phyloP scores from a whole-genome alignment of 2,113 vertebrate genomes.

The Sebastes schlegelii region DNA sequence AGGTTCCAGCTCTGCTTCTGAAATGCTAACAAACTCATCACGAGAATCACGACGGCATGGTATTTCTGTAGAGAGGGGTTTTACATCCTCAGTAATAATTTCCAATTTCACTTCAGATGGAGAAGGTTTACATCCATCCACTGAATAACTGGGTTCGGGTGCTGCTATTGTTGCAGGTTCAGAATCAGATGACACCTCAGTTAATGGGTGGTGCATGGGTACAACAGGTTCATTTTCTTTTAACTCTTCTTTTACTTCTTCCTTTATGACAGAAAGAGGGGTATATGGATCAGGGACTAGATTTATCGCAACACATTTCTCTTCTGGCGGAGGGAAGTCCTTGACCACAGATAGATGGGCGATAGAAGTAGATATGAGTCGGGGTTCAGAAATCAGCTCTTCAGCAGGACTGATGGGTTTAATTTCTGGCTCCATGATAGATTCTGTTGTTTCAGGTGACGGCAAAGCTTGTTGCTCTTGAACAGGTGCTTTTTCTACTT shows the following conservation, averaged over 20 bases:
- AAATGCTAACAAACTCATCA: constrained; percentile 79
- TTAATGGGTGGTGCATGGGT: constrained; percentile 50
- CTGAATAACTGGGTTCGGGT: constrained; percentile 25
- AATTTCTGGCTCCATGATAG: constrained; percentile 61
- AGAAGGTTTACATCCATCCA: constrained; percentile 48
- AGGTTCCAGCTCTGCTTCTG: constrained; percentile 81
- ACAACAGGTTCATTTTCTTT: constrained; percentile 62
- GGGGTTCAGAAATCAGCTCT: constrained; percentile 70
- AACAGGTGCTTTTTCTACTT: constrained; percentile 81
- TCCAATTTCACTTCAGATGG: constrained; percentile 71
- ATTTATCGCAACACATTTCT: constrained; percentile 46
- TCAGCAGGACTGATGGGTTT: constrained; percentile 80
- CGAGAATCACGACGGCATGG: constrained; percentile 81
- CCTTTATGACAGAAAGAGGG: constrained; percentile 61
- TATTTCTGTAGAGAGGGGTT: constrained; percentile 71
- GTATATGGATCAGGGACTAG: constrained; percentile 37
- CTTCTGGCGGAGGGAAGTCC: constrained; percentile 64
- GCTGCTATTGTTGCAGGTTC: constrained; percentile 46
- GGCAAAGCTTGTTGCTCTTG: constrained; percentile 82
- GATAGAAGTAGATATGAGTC: constrained; percentile 57
- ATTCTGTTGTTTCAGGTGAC: constrained; percentile 66
- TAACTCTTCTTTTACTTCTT: constrained; percentile 83
- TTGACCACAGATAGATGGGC: constrained; percentile 40
- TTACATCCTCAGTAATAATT: constrained; percentile 64
- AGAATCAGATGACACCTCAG: constrained; percentile 69